Conservation (phyloP, 2,113 vertebrate species). For the Sorex fumeus region DNA sequence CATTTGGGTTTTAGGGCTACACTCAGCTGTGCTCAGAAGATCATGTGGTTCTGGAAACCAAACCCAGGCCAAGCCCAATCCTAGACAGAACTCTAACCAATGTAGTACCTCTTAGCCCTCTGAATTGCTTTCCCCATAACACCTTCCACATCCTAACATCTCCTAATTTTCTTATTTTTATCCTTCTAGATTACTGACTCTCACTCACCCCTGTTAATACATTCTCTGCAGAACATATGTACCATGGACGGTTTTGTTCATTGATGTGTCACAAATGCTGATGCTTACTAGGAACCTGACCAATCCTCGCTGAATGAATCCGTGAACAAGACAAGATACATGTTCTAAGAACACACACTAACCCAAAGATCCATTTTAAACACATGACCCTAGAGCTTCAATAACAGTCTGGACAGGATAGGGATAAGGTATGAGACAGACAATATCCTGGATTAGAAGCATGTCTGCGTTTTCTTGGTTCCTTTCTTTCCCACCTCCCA, state of each 20-base stretch:
- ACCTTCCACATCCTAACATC: too few species aligned
- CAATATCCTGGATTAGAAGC: not conserved
- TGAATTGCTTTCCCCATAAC: slow-evolving; percentile 31
- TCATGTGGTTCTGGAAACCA: too few species aligned
- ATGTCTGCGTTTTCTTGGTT: not conserved
- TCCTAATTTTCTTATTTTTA: not conserved
- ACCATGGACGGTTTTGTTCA: not conserved
- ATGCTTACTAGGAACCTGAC: not conserved
- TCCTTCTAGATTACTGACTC: slow-evolving; percentile 1
- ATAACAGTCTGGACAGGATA: not conserved
- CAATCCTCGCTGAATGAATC: slow-evolving; percentile 10
- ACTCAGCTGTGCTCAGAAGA: too few species aligned
- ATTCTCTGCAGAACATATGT: not conserved
- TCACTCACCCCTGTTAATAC: not conserved
- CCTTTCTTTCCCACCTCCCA: not conserved
- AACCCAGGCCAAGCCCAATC: not conserved
- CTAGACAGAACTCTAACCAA: not conserved
- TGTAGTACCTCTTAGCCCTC: not conserved
- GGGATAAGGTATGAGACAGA: not conserved
- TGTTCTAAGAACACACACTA: not conserved
- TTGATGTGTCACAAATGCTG: not conserved
- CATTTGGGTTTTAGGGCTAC: too few species aligned
- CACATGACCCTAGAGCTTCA: not conserved
- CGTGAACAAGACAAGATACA: not conserved
- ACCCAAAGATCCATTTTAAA: slow-evolving; percentile 29